A percentile compares a stretch with the other conserved stretches of the same genome.
Conservation (phyloP, 2,888 invertebrate genomes). For the Gasteruption jaculator region DNA sequence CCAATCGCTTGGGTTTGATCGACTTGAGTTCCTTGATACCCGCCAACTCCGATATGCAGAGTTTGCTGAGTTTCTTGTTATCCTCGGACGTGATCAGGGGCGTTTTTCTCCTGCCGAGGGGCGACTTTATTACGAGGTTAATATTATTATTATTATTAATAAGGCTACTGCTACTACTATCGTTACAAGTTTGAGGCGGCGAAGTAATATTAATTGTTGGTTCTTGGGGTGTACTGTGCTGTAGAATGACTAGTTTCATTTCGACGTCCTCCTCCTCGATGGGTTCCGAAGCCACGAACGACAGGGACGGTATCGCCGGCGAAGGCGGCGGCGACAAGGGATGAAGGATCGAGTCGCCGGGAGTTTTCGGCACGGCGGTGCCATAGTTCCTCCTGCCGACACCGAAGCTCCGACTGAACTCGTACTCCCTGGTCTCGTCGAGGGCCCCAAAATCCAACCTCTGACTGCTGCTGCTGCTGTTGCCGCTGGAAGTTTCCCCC, state of each 20-base stretch:
- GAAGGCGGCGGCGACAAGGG: slow-evolving; percentile 34
- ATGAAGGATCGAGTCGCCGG: slow-evolving; percentile 28
- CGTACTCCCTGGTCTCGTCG: slow-evolving; percentile 9
- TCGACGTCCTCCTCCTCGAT: slow-evolving; percentile 32
- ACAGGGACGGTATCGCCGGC: slow-evolving; percentile 33
- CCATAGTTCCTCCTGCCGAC: slow-evolving; percentile 13
- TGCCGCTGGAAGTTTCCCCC: slow-evolving; percentile 9
- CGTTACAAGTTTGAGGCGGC: slow-evolving; percentile 14
- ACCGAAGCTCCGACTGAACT: slow-evolving; percentile 2
- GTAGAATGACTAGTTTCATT: slow-evolving; percentile 36
- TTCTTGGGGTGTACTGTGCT: slow-evolving; percentile 34
- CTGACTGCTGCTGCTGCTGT: neutral
- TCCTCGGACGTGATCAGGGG: slow-evolving; percentile 27
- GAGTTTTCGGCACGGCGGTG: slow-evolving; percentile 30
- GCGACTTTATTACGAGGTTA: slow-evolving; percentile 29
- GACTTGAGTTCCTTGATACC: slow-evolving; percentile 22
- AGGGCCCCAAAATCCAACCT: slow-evolving; percentile 2
- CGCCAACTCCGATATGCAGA: slow-evolving; percentile 29
- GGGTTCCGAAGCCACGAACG: slow-evolving; percentile 33
- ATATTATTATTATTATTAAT: too few relatives aligned
- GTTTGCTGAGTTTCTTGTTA: slow-evolving; percentile 29
- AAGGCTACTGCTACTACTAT: too few relatives aligned
- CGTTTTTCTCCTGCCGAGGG: slow-evolving; percentile 27
- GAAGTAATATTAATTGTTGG: too few relatives aligned
- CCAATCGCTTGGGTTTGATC: slow-evolving; percentile 41